Conservation (phyloP, 2,113 vertebrate genomes). For the Halichoeres trimaculatus region DNA sequence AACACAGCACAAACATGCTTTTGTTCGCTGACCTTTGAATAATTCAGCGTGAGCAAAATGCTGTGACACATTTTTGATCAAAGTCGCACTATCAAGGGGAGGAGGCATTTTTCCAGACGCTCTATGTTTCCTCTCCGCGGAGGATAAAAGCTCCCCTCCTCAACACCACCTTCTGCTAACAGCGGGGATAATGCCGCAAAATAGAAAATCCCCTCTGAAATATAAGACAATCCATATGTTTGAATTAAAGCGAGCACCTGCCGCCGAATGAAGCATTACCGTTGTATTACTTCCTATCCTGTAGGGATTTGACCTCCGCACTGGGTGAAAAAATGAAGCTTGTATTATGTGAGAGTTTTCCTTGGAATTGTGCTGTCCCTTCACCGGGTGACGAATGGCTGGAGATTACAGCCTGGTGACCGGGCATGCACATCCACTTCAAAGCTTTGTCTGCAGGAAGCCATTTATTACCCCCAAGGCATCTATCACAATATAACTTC, state of each 20-base stretch:
- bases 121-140: slow-evolving; percentile 56
- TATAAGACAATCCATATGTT: slow-evolving; percentile 46
- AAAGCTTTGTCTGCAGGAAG: slow-evolving; percentile 73
- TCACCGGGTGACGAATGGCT: slow-evolving; percentile 67
- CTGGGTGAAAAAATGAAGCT: slow-evolving; percentile 41
- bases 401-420: slow-evolving; percentile 77
- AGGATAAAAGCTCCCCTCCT: slow-evolving; percentile 62
- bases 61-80: slow-evolving; percentile 80
- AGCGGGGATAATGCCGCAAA: slow-evolving; percentile 35
- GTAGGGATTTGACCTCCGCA: slow-evolving; percentile 55
- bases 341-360: slow-evolving; percentile 62
- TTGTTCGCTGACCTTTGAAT: slow-evolving; percentile 82
- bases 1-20: slow-evolving; percentile 71
- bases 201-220: slow-evolving; percentile 50
- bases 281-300: slow-evolving; percentile 33
- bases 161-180: slow-evolving; percentile 45
- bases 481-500: slow-evolving; percentile 77
- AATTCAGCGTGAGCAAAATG: slow-evolving; percentile 77
- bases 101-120: slow-evolving; percentile 63
- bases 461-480: slow-evolving; percentile 71
- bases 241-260: slow-evolving; percentile 45
- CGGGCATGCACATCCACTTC: slow-evolving; percentile 62
- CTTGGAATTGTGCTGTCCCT: slow-evolving; percentile 53
- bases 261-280: slow-evolving; percentile 34
- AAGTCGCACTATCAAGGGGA: slow-evolving; percentile 72